Evolutionary conservation across 2,888 invertebrate species (phyloP).

Genomic region (Nudaria mundana): DNA sequence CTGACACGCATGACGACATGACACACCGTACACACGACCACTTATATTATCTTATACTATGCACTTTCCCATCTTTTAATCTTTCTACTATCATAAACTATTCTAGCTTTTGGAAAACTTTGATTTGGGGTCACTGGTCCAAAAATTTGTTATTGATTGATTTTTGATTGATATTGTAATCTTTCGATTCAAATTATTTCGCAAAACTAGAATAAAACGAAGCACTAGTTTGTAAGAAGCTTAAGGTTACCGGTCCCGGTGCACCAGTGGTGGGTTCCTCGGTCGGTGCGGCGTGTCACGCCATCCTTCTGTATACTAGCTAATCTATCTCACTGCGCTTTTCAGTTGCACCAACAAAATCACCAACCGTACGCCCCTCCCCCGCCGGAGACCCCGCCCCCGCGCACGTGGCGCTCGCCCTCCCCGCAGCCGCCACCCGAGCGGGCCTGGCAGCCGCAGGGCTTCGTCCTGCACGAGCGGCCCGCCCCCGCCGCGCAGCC

Average conservation of each 20-base stretch:
- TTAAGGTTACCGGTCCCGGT: slow-evolving; percentile 8
- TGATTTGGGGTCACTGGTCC: too few species aligned
- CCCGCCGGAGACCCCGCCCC: slow-evolving; percentile 50
- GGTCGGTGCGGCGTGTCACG: too few species aligned
- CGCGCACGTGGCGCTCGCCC: slow-evolving; percentile 68
- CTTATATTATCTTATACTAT: too few species aligned
- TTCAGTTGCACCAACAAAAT: slow-evolving; percentile 64
- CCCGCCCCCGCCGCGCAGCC: slow-evolving; percentile 42
- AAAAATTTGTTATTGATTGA: too few species aligned
- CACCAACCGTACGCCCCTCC: slow-evolving; percentile 41
- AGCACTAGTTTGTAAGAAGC: slow-evolving; percentile 17
- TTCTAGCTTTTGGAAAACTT: too few species aligned
- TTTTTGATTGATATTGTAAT: background rate
- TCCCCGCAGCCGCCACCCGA: slow-evolving; percentile 63
- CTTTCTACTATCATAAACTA: too few species aligned
- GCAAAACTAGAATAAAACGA: slow-evolving; percentile 1
- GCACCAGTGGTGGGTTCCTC: slow-evolving; percentile 28
- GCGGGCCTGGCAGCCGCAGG: slow-evolving; percentile 72
- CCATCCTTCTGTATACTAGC: background rate
- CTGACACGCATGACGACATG: slow-evolving; percentile 3
- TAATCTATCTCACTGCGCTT: slow-evolving; percentile 1
- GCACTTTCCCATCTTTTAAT: too few species aligned
- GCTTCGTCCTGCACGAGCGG: slow-evolving; percentile 85
- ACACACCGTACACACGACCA: background rate
- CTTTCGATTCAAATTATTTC: background rate